Evolutionary conservation across 2,113 vertebrate species (phyloP).

Genomic region (Istiophorus platypterus): DNA sequence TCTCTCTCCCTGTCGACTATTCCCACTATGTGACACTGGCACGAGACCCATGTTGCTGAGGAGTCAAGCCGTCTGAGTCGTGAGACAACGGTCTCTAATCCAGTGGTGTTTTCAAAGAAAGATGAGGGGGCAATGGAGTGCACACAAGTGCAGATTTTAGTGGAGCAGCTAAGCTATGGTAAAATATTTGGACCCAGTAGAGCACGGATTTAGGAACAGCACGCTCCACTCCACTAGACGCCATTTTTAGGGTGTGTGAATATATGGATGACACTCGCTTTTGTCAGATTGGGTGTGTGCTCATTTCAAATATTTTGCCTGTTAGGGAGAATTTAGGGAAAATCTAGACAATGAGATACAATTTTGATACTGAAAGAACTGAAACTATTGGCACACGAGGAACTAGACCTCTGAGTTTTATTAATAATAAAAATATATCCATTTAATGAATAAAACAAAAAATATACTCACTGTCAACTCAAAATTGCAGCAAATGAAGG

Average conservation of each 20-base stretch:
- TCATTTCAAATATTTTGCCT: conserved; percentile 36
- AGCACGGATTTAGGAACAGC: conserved; percentile 71
- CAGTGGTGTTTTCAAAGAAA: conserved; percentile 78
- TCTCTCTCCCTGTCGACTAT: conserved; percentile 48
- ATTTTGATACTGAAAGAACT: not conserved
- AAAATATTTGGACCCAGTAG: conserved; percentile 77
- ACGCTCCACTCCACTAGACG: conserved; percentile 64
- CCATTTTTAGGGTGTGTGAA: conserved; percentile 66
- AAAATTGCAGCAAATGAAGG: not conserved
- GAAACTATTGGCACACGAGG: not conserved
- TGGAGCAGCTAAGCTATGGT: conserved; percentile 78
- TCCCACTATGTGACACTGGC: conserved; percentile 73
- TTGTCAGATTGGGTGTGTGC: conserved; percentile 50
- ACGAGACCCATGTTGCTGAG: conserved; percentile 63
- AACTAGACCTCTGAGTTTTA: not conserved
- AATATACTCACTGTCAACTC: accelerated
- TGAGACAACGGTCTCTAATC: conserved; percentile 78
- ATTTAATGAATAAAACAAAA: not conserved
- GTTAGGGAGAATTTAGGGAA: conserved; percentile 13
- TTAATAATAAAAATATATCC: not conserved
- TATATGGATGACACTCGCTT: conserved; percentile 67
- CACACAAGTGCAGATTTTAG: conserved; percentile 75
- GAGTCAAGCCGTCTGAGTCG: conserved; percentile 75
- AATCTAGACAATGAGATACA: conserved; percentile 26
- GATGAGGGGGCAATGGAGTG: conserved; percentile 79